Base-by-base conservation (phyloP, 2,888 invertebrate species). In the Pyrrhosoma nymphula region DNA sequence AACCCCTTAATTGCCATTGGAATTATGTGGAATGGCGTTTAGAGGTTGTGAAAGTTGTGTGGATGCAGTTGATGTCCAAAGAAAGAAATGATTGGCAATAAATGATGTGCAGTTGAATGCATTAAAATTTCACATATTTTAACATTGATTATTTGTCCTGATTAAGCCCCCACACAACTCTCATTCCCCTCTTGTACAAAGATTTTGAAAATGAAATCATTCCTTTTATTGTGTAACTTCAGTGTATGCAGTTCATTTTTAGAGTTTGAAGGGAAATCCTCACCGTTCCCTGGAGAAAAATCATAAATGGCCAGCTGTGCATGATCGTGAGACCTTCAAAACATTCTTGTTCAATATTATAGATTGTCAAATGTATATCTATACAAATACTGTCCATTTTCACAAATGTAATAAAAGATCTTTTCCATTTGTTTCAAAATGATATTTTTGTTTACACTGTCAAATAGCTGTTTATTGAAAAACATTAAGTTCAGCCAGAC, bases 331-430 rank as follows among this genome's bases (percentile, higher is more conserved):
- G 47, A 69, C 93, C 69, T 93, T 93, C 93, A 93, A 69, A 93
- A 93, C 93, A 93, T 95, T 95, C 95, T 95, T 95, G 95, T 95
- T 60, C 63, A 60, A 63, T 88, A 88, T 89, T 39, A 90, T 88
- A 95, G 90, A 90, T 95, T 95, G 95, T 95, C 88, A 63, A 47
- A 95, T 89, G 88, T 88, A 88, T 93, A 93, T 75, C 93, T 93
- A 93, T 93, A 93, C 93, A 93, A 88, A 95, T 30, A 90, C 95
- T 95, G 95, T 88, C 95, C 95, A 95, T 95, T 95, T 95, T 89
- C 89, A 95, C 95, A 95, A 90, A 60, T 95, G 95, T 95, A 95
- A 95, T 95, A 95, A 95, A 95, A 95, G 63, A 88, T 88, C 95
- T 88, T 95, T 95, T 93, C 93, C 63, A 93, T 93, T 95, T 88